phyloP scores from a whole-genome alignment of 2,888 invertebrate genomes.

The Pyrgus malvae region DNA sequence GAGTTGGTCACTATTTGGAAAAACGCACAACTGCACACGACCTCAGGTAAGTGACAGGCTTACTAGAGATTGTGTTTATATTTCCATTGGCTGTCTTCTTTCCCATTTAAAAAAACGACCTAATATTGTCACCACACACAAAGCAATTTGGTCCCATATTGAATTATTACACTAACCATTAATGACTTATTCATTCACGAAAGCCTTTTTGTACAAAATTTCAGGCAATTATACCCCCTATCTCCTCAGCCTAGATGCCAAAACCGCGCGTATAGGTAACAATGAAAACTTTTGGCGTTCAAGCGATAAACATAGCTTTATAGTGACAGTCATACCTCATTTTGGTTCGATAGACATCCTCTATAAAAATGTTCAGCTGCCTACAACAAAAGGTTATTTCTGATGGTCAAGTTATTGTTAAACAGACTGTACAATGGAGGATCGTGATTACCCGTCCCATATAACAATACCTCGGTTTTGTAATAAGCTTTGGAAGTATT shows the following conservation, averaged over 20 bases:
- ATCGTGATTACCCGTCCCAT: conserved; percentile 65
- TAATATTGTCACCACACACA: no score
- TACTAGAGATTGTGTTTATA: no score
- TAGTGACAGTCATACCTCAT: conserved; percentile 47
- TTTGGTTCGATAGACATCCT: conserved; percentile 56
- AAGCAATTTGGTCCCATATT: no score
- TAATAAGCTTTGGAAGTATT: conserved; percentile 61
- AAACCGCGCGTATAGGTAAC: neutral
- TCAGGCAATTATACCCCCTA: neutral
- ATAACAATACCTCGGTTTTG: conserved; percentile 65
- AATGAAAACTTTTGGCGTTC: neutral
- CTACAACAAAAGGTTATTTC: conserved; percentile 60
- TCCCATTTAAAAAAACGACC: no score
- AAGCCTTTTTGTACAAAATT: no score
- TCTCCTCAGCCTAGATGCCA: neutral
- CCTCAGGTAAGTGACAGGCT: no score
- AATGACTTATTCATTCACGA: no score
- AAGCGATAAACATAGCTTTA: conserved; percentile 2
- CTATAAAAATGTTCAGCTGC: conserved; percentile 73
- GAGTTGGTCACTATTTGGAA: no score
- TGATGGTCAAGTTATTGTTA: conserved; percentile 76
- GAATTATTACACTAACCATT: no score
- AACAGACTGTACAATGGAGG: conserved; percentile 61
- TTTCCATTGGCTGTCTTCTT: no score
- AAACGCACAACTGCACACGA: no score